These are phyloP conservation scores for Chironomus riparius DNA, from an alignment of 2,888 invertebrate genomes.

Conservation along the genomic window DNA sequence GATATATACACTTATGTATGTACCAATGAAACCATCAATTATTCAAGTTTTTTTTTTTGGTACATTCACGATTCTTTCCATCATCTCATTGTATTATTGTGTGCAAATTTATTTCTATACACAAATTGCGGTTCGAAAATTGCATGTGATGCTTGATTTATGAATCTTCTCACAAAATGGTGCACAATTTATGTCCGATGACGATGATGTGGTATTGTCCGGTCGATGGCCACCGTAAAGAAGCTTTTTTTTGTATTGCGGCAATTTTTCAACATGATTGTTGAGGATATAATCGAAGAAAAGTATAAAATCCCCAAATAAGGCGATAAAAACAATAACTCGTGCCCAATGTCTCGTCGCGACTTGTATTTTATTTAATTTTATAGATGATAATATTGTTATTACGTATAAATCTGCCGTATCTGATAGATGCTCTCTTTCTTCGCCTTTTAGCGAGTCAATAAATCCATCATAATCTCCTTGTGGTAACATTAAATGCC, in stretches of 20 bases:
- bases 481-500: neutral
- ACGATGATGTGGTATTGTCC: neutral
- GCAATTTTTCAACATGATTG: neutral
- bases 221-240: constrained; percentile 6
- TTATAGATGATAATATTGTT: too few relatives aligned
- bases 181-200: too few relatives aligned
- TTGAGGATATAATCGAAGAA: neutral
- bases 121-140: too few relatives aligned
- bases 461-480: constrained; percentile 26
- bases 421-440: neutral
- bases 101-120: too few relatives aligned
- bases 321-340: constrained; percentile 27
- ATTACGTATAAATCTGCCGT: neutral
- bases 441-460: constrained; percentile 20
- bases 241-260: constrained; percentile 8
- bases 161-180: too few relatives aligned
- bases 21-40: neutral
- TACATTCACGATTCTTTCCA: too few relatives aligned
- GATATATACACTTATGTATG: too few relatives aligned
- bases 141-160: too few relatives aligned
- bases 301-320: constrained; percentile 24
- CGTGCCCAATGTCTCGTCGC: constrained; percentile 17
- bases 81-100: too few relatives aligned
- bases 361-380: too few relatives aligned
- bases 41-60: neutral